Evolutionary conservation across 2,113 vertebrate genomes (phyloP).

Genomic region (Cyanoderma ruficeps): DNA sequence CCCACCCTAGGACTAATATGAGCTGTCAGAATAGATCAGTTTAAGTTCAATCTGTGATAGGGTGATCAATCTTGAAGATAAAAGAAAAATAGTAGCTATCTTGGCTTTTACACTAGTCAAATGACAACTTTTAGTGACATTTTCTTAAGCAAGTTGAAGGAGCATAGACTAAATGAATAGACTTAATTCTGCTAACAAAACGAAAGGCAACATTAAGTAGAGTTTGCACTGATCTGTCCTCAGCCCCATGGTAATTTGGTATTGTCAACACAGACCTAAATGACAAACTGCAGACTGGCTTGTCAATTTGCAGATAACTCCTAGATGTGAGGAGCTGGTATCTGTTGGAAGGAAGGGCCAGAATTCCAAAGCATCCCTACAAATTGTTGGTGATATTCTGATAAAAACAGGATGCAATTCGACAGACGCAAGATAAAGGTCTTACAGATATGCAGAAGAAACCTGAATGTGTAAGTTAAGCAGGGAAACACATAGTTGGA

Average conservation of each 20-base stretch:
- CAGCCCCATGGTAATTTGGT: background rate
- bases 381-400: background rate
- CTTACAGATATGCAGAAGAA: background rate
- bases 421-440: background rate
- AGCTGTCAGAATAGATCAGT: slow-evolving; percentile 35
- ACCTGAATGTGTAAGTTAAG: background rate
- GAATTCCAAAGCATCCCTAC: background rate
- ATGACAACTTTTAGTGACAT: background rate
- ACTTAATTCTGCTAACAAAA: background rate
- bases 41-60: background rate
- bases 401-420: background rate
- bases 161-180: background rate
- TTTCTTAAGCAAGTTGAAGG: slow-evolving; percentile 8
- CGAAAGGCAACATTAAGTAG: background rate
- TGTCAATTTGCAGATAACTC: background rate
- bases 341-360: background rate
- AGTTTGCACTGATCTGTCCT: background rate
- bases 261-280: background rate
- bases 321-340: background rate
- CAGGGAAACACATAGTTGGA: background rate
- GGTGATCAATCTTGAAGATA: slow-evolving; percentile 1
- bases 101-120: background rate
- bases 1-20: background rate
- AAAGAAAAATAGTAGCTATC: background rate
- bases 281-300: background rate